phyloP scores from a whole-genome alignment of 2,888 invertebrate species.

The Hydropsyche betteni region DNA sequence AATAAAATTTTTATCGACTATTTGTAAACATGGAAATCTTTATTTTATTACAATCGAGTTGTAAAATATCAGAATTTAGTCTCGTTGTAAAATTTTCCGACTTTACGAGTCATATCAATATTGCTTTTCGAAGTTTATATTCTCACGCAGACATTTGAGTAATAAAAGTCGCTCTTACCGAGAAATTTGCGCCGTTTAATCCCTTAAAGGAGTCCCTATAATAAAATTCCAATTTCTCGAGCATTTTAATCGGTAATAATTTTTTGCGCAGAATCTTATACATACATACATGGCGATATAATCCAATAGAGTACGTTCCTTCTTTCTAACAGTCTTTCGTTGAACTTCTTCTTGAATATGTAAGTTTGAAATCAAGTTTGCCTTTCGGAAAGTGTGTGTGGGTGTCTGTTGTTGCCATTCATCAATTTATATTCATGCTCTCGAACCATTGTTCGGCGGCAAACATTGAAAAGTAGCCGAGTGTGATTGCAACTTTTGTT shows the following conservation, averaged over 20 bases:
- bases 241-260: constrained; percentile 7
- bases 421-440: constrained; percentile 31
- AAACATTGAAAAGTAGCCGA: neutral
- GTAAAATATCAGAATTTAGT: too few relatives aligned
- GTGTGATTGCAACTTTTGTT: too few relatives aligned
- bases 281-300: neutral
- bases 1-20: too few relatives aligned
- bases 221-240: constrained; percentile 19
- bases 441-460: constrained; percentile 15
- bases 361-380: neutral
- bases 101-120: too few relatives aligned
- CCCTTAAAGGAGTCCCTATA: constrained; percentile 8
- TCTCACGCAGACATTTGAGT: too few relatives aligned
- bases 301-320: neutral
- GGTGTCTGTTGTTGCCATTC: constrained; percentile 30
- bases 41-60: too few relatives aligned
- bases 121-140: too few relatives aligned
- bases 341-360: too few relatives aligned
- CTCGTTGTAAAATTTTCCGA: too few relatives aligned
- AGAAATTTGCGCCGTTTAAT: neutral
- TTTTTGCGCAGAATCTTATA: neutral
- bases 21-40: too few relatives aligned
- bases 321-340: neutral
- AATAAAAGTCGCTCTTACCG: too few relatives aligned
- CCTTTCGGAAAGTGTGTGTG: constrained; percentile 17